Evolutionary conservation across 2,888 invertebrate species (phyloP).

Genomic region (Neoitamus cyanurus): DNA sequence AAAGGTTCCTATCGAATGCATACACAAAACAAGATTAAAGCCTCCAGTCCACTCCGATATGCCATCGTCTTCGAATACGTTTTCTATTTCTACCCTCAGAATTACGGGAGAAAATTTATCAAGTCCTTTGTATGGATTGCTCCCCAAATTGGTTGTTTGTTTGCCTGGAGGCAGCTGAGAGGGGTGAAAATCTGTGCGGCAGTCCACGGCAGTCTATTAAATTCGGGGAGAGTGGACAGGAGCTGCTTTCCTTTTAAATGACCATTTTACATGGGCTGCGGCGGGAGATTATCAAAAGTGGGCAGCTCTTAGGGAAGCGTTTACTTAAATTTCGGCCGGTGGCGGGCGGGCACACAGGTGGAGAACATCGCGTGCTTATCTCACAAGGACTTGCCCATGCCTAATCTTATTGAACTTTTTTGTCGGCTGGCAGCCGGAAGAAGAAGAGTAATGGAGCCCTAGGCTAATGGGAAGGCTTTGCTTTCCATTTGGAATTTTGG

Average conservation of each 20-base stretch:
- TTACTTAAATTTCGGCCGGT: background rate
- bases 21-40: constrained; percentile 40
- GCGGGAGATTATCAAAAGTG: constrained; percentile 25
- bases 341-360: background rate
- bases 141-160: constrained; percentile 44
- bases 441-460: background rate
- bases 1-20: constrained; percentile 29
- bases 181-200: constrained; percentile 29
- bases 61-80: background rate
- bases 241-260: constrained; percentile 38
- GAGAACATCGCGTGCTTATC: constrained; percentile 22
- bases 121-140: constrained; percentile 33
- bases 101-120: constrained; percentile 41
- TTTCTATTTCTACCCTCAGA: constrained; percentile 16
- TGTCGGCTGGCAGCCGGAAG: background rate
- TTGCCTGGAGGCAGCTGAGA: constrained; percentile 9
- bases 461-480: background rate
- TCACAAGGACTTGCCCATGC: background rate
- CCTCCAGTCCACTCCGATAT: constrained; percentile 9
- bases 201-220: constrained; percentile 3
- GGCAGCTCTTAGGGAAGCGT: constrained; percentile 33
- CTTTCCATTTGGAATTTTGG: background rate
- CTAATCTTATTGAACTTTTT: constrained; percentile 28
- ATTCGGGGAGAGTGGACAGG: background rate
- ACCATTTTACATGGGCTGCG: constrained; percentile 43